Percentiles rank a stretch among this genome's conserved stretches.
Conservation (phyloP, 2,113 vertebrate genomes). For the Eidolon helvum region DNA sequence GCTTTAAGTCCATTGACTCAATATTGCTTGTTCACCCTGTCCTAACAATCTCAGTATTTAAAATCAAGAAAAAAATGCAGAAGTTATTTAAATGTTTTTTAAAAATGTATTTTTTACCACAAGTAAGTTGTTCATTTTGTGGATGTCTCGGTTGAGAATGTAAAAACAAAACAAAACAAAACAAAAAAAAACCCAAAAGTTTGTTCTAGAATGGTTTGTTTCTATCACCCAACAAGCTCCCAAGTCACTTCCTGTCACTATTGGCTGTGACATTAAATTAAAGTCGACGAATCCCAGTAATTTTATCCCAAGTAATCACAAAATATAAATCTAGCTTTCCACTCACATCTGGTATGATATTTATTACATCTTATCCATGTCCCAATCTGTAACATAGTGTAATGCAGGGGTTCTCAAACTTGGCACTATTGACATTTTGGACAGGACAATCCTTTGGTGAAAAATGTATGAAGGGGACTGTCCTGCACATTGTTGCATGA, state of each 20-base stretch:
- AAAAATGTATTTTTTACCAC: background rate
- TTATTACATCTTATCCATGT: background rate
- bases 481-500: background rate
- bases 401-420: background rate
- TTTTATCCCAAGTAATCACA: conserved; percentile 28
- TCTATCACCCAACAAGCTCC: background rate
- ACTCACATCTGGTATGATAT: background rate
- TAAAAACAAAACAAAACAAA: background rate
- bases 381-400: background rate
- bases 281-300: background rate
- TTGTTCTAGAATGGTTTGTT: background rate
- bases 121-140: background rate
- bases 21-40: background rate
- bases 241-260: background rate
- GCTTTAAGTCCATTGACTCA: background rate
- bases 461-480: background rate
- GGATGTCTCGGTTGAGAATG: background rate
- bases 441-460: background rate
- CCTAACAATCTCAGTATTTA: background rate
- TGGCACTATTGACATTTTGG: background rate
- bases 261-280: background rate
- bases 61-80: background rate
- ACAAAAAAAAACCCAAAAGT: background rate
- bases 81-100: background rate
- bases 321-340: background rate